Conservation (phyloP, 2,113 vertebrate species). For the Gulo gulo region DNA sequence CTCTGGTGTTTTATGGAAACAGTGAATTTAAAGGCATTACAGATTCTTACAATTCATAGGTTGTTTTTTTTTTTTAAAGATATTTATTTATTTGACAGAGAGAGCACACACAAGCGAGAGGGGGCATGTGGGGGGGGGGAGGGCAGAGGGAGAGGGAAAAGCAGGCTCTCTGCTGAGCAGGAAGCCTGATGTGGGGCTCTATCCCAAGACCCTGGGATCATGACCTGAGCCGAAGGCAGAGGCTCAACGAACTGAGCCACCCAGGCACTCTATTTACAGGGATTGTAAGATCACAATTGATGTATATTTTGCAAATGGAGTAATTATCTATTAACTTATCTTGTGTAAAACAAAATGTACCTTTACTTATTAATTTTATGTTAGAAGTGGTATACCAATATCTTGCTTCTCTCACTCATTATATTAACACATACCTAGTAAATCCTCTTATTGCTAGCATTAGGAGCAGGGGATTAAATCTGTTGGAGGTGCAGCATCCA, state of each 20-base stretch:
- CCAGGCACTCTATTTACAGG: neutral
- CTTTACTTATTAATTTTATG: neutral
- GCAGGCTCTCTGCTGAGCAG: too few species aligned
- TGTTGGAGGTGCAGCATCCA: neutral
- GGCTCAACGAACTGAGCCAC: too few species aligned
- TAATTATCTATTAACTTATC: slow-evolving; percentile 3
- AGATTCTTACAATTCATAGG: neutral
- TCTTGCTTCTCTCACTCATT: neutral
- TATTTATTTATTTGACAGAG: too few species aligned
- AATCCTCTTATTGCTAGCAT: neutral
- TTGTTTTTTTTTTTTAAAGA: too few species aligned
- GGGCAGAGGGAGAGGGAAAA: too few species aligned
- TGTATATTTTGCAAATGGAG: neutral
- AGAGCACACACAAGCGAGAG: too few species aligned
- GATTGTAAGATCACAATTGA: neutral
- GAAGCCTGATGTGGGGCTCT: too few species aligned
- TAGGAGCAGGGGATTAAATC: neutral
- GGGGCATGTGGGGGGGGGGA: too few species aligned
- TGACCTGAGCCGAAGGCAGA: too few species aligned
- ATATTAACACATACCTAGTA: neutral
- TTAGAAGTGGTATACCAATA: neutral
- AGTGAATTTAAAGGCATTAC: neutral
- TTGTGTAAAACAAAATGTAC: neutral
- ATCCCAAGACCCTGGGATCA: too few species aligned
- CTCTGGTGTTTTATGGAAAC: neutral